Conservation (phyloP, 92 coral and sea anemone species). For the Phenganax marumi region DNA sequence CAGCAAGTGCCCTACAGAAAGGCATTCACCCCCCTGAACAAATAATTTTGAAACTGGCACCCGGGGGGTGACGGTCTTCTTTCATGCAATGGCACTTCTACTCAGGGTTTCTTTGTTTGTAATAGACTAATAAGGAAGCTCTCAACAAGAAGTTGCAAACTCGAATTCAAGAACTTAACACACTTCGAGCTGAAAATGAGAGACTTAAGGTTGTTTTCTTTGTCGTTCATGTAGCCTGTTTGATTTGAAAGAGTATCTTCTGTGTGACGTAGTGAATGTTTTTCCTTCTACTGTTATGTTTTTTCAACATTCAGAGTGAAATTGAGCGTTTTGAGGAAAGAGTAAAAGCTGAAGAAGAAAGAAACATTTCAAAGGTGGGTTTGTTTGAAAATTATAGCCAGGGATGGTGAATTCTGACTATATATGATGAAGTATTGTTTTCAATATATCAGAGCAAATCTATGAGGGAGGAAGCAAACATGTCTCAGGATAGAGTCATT, state of each 20-base stretch:
- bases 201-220: slow-evolving; percentile 63
- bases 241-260: too few species aligned
- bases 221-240: background rate
- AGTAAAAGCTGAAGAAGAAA: slow-evolving; percentile 82
- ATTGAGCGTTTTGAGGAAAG: slow-evolving; percentile 90
- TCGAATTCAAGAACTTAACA: slow-evolving; percentile 84
- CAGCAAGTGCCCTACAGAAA: too few species aligned
- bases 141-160: slow-evolving; percentile 81
- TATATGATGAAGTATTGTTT: background rate
- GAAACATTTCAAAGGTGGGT: slow-evolving; percentile 85
- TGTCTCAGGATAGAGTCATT: slow-evolving; percentile 28
- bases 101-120: background rate
- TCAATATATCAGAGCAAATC: slow-evolving; percentile 26
- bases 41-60: too few species aligned
- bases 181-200: slow-evolving; percentile 86
- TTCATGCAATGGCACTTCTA: too few species aligned
- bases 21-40: too few species aligned
- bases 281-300: background rate
- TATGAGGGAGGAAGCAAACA: slow-evolving; percentile 22
- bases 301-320: slow-evolving; percentile 64
- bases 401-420: too few species aligned
- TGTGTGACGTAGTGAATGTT: background rate
- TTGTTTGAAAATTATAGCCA: background rate
- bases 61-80: background rate
- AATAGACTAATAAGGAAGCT: slow-evolving; percentile 74